phyloP scores from a whole-genome alignment of 1,140 invertebrate species.

The Melitaea cinxia region DNA sequence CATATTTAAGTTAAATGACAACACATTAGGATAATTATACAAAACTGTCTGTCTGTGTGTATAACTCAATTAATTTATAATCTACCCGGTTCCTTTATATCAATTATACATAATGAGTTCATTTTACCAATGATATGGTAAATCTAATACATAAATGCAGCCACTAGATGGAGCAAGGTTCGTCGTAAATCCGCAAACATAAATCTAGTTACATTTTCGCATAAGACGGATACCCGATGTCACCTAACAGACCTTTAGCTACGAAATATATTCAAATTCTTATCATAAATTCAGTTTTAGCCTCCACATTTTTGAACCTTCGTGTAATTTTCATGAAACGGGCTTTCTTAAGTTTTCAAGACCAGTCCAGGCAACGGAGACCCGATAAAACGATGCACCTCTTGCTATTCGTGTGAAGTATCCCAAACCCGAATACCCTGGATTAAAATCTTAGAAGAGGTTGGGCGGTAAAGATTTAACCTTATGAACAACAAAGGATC shows the following conservation, averaged over 20 bases:
- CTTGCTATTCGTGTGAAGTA: no score
- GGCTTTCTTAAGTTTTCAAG: no score
- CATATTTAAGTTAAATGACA: no score
- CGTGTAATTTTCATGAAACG: not conserved
- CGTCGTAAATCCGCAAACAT: slow-evolving; percentile 17
- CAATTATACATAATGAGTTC: not conserved
- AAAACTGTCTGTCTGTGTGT: no score
- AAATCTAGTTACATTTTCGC: slow-evolving; percentile 10
- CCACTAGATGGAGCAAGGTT: slow-evolving; percentile 6
- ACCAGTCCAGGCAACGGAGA: no score
- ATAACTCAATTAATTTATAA: no score
- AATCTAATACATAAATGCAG: slow-evolving; percentile 17
- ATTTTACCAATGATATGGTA: not conserved
- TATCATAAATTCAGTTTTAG: slow-evolving; percentile 2
- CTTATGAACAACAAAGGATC: no score
- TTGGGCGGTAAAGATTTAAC: no score
- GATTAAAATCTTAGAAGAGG: no score
- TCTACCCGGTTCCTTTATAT: slow-evolving; percentile 2
- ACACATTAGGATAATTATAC: no score
- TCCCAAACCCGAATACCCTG: no score
- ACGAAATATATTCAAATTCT: slow-evolving; percentile 12
- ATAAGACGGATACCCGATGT: slow-evolving; percentile 8
- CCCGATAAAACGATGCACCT: no score
- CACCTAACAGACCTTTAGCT: not conserved
- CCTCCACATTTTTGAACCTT: not conserved